phyloP scores from a whole-genome alignment of 2,888 invertebrate species.

The Gisinianus flammeolus region DNA sequence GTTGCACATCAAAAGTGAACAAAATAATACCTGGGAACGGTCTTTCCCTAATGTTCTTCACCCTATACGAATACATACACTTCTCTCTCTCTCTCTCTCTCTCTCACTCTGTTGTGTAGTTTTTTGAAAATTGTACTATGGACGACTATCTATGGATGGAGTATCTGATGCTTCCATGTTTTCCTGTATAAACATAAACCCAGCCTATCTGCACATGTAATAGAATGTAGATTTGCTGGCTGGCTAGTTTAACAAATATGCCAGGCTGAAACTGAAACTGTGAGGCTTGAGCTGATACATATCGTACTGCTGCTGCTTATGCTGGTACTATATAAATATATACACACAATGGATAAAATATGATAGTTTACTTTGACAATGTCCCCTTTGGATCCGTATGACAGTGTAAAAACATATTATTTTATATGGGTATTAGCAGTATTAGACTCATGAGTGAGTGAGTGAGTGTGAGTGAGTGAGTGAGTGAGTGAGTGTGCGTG shows the following conservation, averaged over 20 bases:
- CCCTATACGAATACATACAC: neutral
- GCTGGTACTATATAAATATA: neutral
- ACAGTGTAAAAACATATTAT: neutral
- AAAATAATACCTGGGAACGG: slow-evolving; percentile 42
- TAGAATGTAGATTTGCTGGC: too few relatives aligned
- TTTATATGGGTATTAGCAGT: too few relatives aligned
- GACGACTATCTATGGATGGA: too few relatives aligned
- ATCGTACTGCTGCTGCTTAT: neutral
- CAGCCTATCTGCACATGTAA: too few relatives aligned
- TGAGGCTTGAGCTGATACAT: neutral
- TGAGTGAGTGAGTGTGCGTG: neutral
- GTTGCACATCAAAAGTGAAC: slow-evolving; percentile 51
- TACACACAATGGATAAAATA: neutral
- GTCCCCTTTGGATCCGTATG: neutral
- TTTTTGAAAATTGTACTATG: neutral
- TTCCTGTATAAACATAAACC: too few relatives aligned
- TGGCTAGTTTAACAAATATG: neutral
- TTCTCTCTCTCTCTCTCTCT: neutral
- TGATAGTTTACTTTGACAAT: neutral
- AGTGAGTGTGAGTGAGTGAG: neutral
- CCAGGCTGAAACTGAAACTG: neutral
- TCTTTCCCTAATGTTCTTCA: slow-evolving; percentile 1
- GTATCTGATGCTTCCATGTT: too few relatives aligned
- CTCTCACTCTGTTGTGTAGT: neutral
- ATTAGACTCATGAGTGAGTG: too few relatives aligned